Evolutionary conservation across 2,888 invertebrate species (phyloP).

Genomic region (Cheilosia grossa): DNA sequence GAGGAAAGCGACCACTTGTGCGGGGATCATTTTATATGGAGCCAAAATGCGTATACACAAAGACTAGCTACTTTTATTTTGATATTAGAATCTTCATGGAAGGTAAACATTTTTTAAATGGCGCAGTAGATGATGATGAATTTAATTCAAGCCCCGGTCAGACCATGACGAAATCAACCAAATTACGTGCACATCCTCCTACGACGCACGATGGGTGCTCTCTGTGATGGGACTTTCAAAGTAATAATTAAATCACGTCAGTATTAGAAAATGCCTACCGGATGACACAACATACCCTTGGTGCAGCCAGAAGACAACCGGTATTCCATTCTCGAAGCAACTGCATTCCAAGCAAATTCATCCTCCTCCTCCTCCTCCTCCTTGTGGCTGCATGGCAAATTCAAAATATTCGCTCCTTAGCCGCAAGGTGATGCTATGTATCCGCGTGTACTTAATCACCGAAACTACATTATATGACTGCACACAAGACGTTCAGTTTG

Average conservation of each 20-base stretch:
- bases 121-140: slow-evolving; percentile 19
- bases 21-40: neutral
- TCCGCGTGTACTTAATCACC: slow-evolving; percentile 54
- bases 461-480: slow-evolving; percentile 17
- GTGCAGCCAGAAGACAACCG: neutral
- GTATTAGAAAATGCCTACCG: slow-evolving; percentile 37
- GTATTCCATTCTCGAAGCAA: slow-evolving; percentile 1
- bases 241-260: slow-evolving; percentile 25
- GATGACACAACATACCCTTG: slow-evolving; percentile 27
- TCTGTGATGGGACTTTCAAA: neutral
- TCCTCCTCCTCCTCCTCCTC: neutral
- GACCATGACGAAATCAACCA: slow-evolving; percentile 25
- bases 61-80: neutral
- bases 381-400: slow-evolving; percentile 14
- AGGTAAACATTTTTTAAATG: neutral
- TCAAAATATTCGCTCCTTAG: slow-evolving; percentile 43
- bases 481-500: slow-evolving; percentile 41
- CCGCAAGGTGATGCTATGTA: slow-evolving; percentile 55
- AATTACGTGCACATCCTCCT: slow-evolving; percentile 23
- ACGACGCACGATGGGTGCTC: neutral
- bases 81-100: neutral
- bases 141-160: neutral
- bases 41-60: slow-evolving; percentile 1
- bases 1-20: neutral
- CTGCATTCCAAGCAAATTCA: slow-evolving; percentile 17